These are phyloP conservation scores for Eristalis pertinax DNA, from an alignment of 2,888 invertebrate species.

Conservation along the genomic window DNA sequence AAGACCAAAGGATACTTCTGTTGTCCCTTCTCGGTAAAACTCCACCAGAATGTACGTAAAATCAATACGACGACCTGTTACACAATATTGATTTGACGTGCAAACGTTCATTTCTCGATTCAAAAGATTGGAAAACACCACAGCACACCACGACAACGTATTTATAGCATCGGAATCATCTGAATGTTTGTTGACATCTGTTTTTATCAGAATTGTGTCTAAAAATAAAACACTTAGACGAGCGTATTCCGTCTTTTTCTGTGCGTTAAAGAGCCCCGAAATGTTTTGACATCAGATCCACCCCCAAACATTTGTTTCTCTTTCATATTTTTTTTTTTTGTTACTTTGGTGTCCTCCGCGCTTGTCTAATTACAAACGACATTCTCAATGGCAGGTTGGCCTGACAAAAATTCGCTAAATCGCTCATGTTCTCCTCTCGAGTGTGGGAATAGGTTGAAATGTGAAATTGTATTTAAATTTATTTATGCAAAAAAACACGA, in stretches of 20 bases:
- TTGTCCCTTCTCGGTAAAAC: too few species aligned
- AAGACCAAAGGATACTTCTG: too few species aligned
- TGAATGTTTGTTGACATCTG: neutral
- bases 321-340: slow-evolving; percentile 2
- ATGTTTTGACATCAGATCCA: slow-evolving; percentile 23
- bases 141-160: neutral
- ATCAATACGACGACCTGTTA: too few species aligned
- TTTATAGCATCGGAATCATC: neutral
- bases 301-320: slow-evolving; percentile 6
- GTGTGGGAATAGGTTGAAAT: neutral
- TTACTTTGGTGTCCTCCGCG: neutral
- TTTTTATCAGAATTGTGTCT: neutral
- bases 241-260: neutral
- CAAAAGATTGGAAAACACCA: neutral
- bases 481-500: neutral
- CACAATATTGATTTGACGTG: neutral
- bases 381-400: slow-evolving; percentile 20
- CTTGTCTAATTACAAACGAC: slow-evolving; percentile 27
- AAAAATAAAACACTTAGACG: slow-evolving; percentile 24
- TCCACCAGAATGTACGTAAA: neutral
- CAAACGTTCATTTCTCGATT: neutral
- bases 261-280: neutral
- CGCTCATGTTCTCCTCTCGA: neutral
- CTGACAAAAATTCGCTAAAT: slow-evolving; percentile 26
- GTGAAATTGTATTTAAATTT: neutral